Evolutionary conservation across 2,888 invertebrate species (phyloP), one percentile per base, ranked within the genome.

Genomic region (Nymphalis urticae): DNA sequence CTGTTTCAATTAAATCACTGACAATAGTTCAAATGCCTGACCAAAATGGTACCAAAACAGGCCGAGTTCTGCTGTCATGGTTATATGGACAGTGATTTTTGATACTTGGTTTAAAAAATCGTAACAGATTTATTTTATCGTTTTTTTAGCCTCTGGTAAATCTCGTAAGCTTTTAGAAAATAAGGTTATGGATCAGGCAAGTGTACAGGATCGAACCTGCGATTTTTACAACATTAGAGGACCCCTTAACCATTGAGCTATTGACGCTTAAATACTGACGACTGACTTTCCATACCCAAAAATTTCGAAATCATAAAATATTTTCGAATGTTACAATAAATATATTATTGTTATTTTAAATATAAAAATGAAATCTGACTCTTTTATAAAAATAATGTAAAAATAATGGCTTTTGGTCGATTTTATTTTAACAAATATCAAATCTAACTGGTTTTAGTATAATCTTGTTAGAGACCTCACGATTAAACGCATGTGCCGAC

Each of bases 1-100:
- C 92, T 92, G 92, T 92, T 92, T 92, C 92, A 91, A 92, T 92
- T 92, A 92, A 89, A 89, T 86, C 87, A 87, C 91, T 88, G 89
- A 91, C 92, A 92, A 90, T 92, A 89, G 89, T 88, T 88, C 79
- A 83, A 88, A 91, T 90, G 84, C 86, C 85, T 84, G 85, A 81
- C 82, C 84, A 84, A 85, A 83, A 85, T 77, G 83, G 84, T 87
- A 88, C 87, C 87, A 88, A 89, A 91, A 85, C 89, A 83, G 83
- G 84, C 84, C 81, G 82, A 72, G 69, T 76, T 84, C 75, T 76
- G 79, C 73, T 76, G 71, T 80, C 76, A 78, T 71, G 76, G 73
- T 79, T 77, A 67, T 32, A 27, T 13, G 77, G 63, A 53, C n/a
- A 6, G 61, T 62, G 36, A 32, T 69, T 83, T 75, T 88, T 88